Evolutionary conservation across 92 coral and sea anemone species (phyloP), one percentile per base, ranked within the genome.

Genomic region (Phenganax stokvisi): DNA sequence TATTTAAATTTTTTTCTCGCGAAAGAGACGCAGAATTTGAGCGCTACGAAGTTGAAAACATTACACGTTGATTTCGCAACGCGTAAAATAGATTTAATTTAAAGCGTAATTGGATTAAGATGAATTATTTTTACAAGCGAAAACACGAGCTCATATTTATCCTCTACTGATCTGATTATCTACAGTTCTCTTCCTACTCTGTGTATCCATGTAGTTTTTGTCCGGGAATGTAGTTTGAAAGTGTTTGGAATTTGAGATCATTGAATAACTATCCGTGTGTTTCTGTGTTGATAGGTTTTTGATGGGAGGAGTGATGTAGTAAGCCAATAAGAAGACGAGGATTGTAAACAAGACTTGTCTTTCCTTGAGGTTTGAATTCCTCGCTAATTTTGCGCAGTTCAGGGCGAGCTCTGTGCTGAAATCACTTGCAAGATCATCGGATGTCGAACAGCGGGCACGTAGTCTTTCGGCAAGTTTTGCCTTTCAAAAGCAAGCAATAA

Each of bases 271-370:
- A 75, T 75, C 80, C 28, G 70, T 76, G 81, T 76, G 31, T 51
- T 30, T 65, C 63, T 79, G 57, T 68, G 83, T 64, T 79, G 83
- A 79, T 79, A 79, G 83, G 74, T 79, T 51, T 79, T 44, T 79
- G 63, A 79, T 79, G 52, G 74, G 53, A 52, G 72, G 83, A 16
- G 83, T 72, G 53, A 64, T 52, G 9, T 51, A 63, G 63, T 61
- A 79, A 64, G 81, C 73, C 83, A 79, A 79, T 79, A 63, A 73
- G 58, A 52, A 15, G 51, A 63, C 25, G 51, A 79, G 60, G 54
- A 51, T 54, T 28, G 69, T 51, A 27, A 10, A 28, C 25, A 10
- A 55, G 30, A 16, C 57, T 56, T n/a, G 16, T n/a, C 13, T 9
- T 29, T 15, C 66, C 63, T 54, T 51, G 65, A 6, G 64, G 56